These are phyloP conservation scores for Polia nebulosa DNA, from an alignment of 2,888 invertebrate genomes.

Conservation along the genomic window DNA sequence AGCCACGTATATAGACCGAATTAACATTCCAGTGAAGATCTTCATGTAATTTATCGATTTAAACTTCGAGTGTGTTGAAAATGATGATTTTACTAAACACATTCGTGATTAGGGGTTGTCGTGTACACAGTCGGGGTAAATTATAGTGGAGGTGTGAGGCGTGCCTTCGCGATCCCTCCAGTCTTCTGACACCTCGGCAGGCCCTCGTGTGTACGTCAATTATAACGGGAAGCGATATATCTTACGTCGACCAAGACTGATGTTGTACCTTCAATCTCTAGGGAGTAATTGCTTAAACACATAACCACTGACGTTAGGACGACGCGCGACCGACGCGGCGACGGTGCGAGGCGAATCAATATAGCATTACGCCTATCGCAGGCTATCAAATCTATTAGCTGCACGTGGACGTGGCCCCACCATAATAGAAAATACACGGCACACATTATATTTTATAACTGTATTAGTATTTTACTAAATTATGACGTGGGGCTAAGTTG, in stretches of 20 bases:
- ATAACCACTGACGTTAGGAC: conserved; percentile 79
- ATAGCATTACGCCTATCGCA: conserved; percentile 74
- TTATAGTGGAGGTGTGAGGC: conserved; percentile 81
- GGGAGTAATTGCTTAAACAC: conserved; percentile 86
- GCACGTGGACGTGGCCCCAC: conserved; percentile 52
- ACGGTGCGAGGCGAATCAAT: conserved; percentile 80
- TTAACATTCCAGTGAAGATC: conserved; percentile 21
- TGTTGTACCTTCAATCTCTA: conserved; percentile 73
- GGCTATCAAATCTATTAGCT: conserved; percentile 74
- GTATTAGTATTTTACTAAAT: conserved; percentile 54
- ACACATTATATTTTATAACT: conserved; percentile 54
- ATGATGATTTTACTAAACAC: conserved; percentile 77
- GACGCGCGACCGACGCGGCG: too few species aligned
- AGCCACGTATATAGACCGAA: not conserved
- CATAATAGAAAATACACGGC: conserved; percentile 62
- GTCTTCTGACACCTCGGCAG: conserved; percentile 83
- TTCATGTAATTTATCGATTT: conserved; percentile 37
- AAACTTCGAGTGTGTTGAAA: conserved; percentile 64
- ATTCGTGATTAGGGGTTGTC: conserved; percentile 79
- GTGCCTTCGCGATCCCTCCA: conserved; percentile 71
- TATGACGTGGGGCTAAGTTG: conserved; percentile 29
- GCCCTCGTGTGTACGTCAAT: conserved; percentile 78
- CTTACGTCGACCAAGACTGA: conserved; percentile 67
- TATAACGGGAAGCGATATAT: conserved; percentile 87
- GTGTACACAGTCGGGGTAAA: conserved; percentile 75